These are phyloP conservation scores for Phacellophora camtschatica DNA, from an alignment of 30 jellyfish, hydroid and myxozoan genomes.

Conservation along the genomic window DNA sequence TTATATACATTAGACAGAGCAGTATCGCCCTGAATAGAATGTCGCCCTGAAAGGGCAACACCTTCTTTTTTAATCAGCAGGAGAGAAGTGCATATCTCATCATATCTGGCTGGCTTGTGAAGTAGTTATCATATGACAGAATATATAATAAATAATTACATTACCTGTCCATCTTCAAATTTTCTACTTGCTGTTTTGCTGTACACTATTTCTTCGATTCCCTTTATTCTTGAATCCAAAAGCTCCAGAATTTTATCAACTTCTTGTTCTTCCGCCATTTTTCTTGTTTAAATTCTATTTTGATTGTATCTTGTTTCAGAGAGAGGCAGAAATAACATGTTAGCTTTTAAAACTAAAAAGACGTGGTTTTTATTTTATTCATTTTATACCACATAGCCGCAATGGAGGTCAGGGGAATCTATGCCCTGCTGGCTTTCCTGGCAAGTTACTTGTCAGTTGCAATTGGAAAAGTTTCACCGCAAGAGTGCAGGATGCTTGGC, in stretches of 20 bases:
- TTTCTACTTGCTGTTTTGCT: not conserved
- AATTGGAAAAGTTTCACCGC: constrained; percentile 65
- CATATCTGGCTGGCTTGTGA: too few relatives aligned
- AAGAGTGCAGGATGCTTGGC: constrained; percentile 80
- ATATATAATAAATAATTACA: too few relatives aligned
- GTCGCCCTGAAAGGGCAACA: too few relatives aligned
- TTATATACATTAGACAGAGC: too few relatives aligned
- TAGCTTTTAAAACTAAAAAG: not conserved
- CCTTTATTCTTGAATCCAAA: constrained; percentile 8
- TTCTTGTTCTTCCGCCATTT: constrained; percentile 13
- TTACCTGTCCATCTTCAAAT: constrained; percentile 41
- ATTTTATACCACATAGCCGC: not conserved
- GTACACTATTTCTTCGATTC: constrained; percentile 27
- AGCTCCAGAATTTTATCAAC: constrained; percentile 8
- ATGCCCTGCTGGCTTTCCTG: constrained; percentile 34
- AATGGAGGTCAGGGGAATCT: constrained; percentile 17
- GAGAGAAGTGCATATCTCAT: too few relatives aligned
- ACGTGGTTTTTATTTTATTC: not conserved
- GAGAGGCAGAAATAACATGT: too few relatives aligned
- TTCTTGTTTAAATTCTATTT: not conserved
- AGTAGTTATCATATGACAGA: too few relatives aligned
- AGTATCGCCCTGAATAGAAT: too few relatives aligned
- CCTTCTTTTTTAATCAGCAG: too few relatives aligned
- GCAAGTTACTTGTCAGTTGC: constrained; percentile 34
- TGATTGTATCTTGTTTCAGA: not conserved